Evolutionary conservation across 2,888 invertebrate genomes (phyloP), one percentile per base, ranked within the genome.

Genomic region (Pristionchus mayeri): DNA sequence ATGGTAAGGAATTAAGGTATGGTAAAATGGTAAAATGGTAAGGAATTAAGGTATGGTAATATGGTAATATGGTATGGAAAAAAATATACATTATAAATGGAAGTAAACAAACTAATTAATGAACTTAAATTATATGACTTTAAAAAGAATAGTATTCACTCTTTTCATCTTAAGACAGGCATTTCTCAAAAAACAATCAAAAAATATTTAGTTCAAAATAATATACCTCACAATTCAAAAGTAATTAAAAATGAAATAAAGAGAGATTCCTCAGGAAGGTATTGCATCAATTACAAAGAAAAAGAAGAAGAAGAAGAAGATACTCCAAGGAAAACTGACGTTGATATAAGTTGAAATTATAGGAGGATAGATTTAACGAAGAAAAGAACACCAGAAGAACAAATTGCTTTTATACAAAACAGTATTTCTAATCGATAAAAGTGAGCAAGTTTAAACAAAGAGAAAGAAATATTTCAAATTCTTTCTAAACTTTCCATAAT

Each of bases 401-500:
- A 83, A 81, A 81, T 81, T 9, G 81, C 54, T 27, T 81, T 37
- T 57, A 81, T 81, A 30, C 34, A 81, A 37, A 81, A 81, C n/a
- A 81, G 81, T 81, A n/a, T 79, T 48, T 21, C n/a, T 48, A n/a
- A 40, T n/a, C n/a, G n/a, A n/a, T 48, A 48, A 48, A 48, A 48
- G 13, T 11, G 48, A 52, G 13, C 21, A 52, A 4, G 9, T 52
- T 4, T 52, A 52, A 52, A 52, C 4, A 21, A 27, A 63, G 4
- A 63, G 3, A 4, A 6, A 63, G 18, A 87, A 86, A 82, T 85
- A 85, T 34, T 87, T 87, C 71, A 87, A 86, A 52, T 44, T 40
- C 48, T 87, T 87, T 76, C 87, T 86, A 82, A 67, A 87, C 44
- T 78, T 86, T 21, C 88, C 87, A 80, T 87, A 54, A 76, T 86